Conservation (phyloP, 2,113 vertebrate species). For the Pantherophis guttatus region DNA sequence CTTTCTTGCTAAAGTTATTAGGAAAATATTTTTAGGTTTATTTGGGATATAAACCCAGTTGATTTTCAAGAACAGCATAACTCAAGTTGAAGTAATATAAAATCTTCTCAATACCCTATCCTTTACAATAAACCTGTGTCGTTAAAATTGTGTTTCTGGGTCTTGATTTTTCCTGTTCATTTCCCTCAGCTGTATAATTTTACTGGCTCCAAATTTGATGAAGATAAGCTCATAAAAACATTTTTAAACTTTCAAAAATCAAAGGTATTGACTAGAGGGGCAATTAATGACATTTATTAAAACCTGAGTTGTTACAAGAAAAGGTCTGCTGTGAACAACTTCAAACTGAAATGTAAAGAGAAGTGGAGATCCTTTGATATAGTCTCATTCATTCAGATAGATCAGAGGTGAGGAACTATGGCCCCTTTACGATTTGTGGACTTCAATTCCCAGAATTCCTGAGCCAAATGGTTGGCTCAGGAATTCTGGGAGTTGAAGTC, state of each 20-base stretch:
- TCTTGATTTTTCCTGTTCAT: neutral
- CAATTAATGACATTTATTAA: rapidly evolving
- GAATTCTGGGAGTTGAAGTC: neutral
- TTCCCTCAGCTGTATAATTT: neutral
- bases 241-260: neutral
- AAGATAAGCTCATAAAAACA: neutral
- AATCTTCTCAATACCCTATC: neutral
- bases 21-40: neutral
- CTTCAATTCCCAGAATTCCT: too few species aligned
- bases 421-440: too few species aligned
- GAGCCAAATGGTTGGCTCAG: too few species aligned
- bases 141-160: neutral
- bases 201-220: neutral
- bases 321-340: neutral
- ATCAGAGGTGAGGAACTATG: too few species aligned
- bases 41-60: neutral
- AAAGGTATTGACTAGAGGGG: neutral
- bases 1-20: neutral
- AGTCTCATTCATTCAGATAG: rapidly evolving
- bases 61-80: neutral
- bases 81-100: neutral
- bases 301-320: neutral
- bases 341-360: neutral
- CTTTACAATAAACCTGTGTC: rapidly evolving
- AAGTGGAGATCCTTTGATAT: neutral